phyloP scores from a whole-genome alignment of 2,888 invertebrate genomes.

The Nomada ruficornis region DNA sequence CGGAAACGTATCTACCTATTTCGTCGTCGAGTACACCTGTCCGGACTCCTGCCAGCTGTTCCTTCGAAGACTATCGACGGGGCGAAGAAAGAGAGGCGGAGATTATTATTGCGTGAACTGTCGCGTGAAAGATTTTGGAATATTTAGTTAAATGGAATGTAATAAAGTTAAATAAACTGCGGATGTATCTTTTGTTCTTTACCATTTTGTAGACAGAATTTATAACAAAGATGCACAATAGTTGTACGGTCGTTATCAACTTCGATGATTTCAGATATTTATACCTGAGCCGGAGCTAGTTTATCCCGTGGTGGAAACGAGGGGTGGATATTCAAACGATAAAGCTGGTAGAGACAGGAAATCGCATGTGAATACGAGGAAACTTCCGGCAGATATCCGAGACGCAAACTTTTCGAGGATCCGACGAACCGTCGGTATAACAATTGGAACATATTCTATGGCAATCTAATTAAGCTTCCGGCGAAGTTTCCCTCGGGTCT shows the following conservation, averaged over 20 bases:
- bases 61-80: not conserved
- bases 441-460: constrained; percentile 39
- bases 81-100: not conserved
- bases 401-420: constrained; percentile 41
- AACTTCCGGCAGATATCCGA: constrained; percentile 28
- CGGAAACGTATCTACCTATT: constrained; percentile 40
- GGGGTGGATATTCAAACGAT: constrained; percentile 14
- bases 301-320: not conserved
- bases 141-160: not conserved
- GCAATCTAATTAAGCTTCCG: constrained; percentile 48
- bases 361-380: constrained; percentile 25
- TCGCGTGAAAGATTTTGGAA: not conserved
- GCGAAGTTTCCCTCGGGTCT: constrained; percentile 40
- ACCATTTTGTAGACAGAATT: too few species aligned
- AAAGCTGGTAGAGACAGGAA: not conserved
- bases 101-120: not conserved
- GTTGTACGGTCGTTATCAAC: not conserved
- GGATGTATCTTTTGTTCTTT: not conserved
- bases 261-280: not conserved
- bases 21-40: constrained; percentile 3
- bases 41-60: not conserved
- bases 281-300: not conserved
- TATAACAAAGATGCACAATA: too few species aligned
- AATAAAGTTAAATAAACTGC: not conserved
- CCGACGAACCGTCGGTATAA: constrained; percentile 31